Base-by-base conservation (phyloP, 2,113 vertebrate genomes). In the Notothenia rossii region DNA sequence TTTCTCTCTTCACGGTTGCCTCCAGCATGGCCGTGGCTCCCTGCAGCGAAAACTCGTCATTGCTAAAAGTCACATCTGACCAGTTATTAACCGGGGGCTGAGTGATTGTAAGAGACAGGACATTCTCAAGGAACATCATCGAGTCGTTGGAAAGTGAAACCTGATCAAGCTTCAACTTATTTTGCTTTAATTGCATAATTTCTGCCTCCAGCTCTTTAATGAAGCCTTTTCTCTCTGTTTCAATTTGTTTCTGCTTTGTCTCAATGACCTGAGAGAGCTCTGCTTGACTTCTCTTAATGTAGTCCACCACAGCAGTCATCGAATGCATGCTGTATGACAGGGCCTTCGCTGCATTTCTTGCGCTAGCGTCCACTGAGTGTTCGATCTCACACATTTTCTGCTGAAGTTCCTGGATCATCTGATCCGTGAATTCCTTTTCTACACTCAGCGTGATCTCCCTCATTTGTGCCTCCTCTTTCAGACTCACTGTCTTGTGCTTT, bases 121-220 rank as follows among this genome's bases (percentile, higher is more conserved):
- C 3, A 5, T 58, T 86, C 58, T 88, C 58, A 0, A 88, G 48
- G 54, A 88, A 85, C 6, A 1, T 3, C 5, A 89, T 63, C 45
- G 64, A 8, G 20, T 91, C 86, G 0, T 63, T 29, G 15, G 9
- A 46, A 14, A 74, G 1, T 3, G 18, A 56, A 33, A 83, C 22
- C 6, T 36, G 49, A 62, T 83, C 43, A 7, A 88, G 82, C 29
- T 90, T 20, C 11, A 8, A 7, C 10, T 59, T 83, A 50, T 53
- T 78, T 74, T 66, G 20, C 11, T 54, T 43, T 14, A 91, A 75
- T 83, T 89, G 43, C 51, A 56, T 14, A 43, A 89, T 88, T 81
- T 92, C 88, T 20, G 0, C 79, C 48, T 90, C 40, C 62, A 93
- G 74, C 11, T 79, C 85, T 49, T 81, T 40, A n/a, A 88, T 75